Conservation (phyloP, 2,113 vertebrate genomes). For the Sinocyclocheilus maitianheensis region DNA sequence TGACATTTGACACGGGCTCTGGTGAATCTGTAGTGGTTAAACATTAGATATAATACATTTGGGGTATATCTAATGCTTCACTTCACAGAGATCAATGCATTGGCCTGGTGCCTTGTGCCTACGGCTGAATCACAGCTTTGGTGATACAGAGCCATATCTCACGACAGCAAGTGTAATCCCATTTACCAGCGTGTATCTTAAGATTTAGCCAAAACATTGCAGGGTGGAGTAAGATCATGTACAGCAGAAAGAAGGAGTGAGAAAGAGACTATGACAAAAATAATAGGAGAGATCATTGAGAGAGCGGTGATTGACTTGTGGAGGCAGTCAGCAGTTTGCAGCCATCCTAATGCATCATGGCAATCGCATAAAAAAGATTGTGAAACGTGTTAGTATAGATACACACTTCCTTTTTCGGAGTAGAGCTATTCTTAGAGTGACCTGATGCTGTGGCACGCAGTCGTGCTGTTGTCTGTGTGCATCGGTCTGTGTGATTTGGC, state of each 20-base stretch:
- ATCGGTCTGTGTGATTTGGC: constrained; percentile 18
- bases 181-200: background rate
- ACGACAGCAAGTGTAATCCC: background rate
- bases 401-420: constrained; percentile 40
- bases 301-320: too few species aligned
- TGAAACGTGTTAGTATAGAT: too few species aligned
- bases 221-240: background rate
- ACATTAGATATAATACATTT: too few species aligned
- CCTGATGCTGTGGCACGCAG: constrained; percentile 66
- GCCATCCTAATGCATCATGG: too few species aligned
- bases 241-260: background rate
- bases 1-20: too few species aligned
- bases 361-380: too few species aligned
- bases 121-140: background rate
- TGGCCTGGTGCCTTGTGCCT: background rate
- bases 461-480: constrained; percentile 32
- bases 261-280: background rate
- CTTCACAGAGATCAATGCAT: too few species aligned
- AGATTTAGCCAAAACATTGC: background rate
- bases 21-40: too few species aligned
- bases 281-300: background rate
- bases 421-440: constrained; percentile 72
- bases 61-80: too few species aligned
- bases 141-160: background rate
- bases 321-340: too few species aligned